Evolutionary conservation across 2,797 vertebrate genomes (phyloP).

Genomic region (Pelodytes ibericus): DNA sequence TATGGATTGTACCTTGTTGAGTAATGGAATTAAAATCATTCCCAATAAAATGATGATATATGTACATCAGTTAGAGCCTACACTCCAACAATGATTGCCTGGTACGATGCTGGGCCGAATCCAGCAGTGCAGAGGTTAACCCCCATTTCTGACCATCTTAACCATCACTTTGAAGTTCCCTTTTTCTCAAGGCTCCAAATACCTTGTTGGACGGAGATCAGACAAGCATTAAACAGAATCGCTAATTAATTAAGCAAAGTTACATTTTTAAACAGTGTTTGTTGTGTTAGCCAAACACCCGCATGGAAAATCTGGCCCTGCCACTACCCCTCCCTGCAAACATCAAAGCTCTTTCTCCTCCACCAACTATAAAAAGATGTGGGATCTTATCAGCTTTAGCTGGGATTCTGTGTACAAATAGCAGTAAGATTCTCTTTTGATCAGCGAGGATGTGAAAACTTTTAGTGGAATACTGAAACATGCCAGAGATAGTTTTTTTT

Average conservation of each 20-base stretch:
- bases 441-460: conserved; percentile 50
- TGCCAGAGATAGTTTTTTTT: conserved; percentile 37
- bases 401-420: conserved; percentile 55
- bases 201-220: conserved; percentile 97
- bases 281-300: conserved; percentile 87
- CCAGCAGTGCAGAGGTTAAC: conserved; percentile 14
- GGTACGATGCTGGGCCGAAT: conserved; percentile 27
- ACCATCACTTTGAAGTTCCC: conserved; percentile 94
- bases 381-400: conserved; percentile 56
- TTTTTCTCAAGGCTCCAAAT: conserved; percentile 87
- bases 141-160: conserved; percentile 71
- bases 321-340: conserved; percentile 35
- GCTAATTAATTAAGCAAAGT: conserved; percentile 99
- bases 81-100: conserved; percentile 13
- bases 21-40: too few relatives aligned
- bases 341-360: conserved; percentile 51
- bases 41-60: not conserved
- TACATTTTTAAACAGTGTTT: conserved; percentile 99
- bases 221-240: conserved; percentile 97
- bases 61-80: conserved; percentile 9
- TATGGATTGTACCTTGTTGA: too few relatives aligned
- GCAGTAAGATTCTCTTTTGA: conserved; percentile 53
- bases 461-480: conserved; percentile 35
- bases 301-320: conserved; percentile 48
- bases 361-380: conserved; percentile 55